Evolutionary conservation across 2,888 invertebrate genomes (phyloP), one percentile per base, ranked within the genome.

Genomic region (Pherbina coryleti): DNA sequence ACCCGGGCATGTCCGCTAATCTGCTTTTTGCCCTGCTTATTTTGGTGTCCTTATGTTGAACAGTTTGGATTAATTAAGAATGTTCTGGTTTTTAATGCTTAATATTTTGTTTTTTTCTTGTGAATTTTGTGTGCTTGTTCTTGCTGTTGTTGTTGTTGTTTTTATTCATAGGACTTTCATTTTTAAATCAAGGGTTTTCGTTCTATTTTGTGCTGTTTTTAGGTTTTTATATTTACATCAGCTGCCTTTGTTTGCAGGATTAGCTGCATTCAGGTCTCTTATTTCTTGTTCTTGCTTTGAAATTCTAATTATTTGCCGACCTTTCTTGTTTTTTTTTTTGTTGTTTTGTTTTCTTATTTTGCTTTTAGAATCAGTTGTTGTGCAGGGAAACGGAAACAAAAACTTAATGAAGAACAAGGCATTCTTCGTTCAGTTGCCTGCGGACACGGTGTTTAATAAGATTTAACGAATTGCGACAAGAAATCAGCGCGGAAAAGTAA

Each of bases 191-290:
- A 44, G 44, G 44, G 22, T 66, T n/a, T 70, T 70, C 11, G 51
- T 25, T 51, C 51, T 72, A 77, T 77, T 66, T 80, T 80, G 57
- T 11, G 49, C 49, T 76, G 73, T 77, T 74, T 75, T 44, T 28
- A 17, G 34, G 44, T 53, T 22, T 22, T 31, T 11, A 44, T 28
- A 37, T 57, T 76, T 72, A 37, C 44, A 55, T 71, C 11, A n/a
- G 57, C 22, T 44, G 49, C n/a, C 31, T 67, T 53, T 19, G 19
- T 37, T 49, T 19, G 8, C 44, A 28, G 57, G 72, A 37, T 31
- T 72, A 55, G 9, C 55, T n/a, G 57, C 17, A 34, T 17, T 49
- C 31, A 31, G 49, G 31, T 49, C 31, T 28, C 37, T 44, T 28
- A 60, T 22, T 62, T n/a, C 60, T 60, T 44, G 57, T 73, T 49